These are phyloP conservation scores for Oryzias curvinotus DNA, from an alignment of 2,113 vertebrate species.

Conservation along the genomic window DNA sequence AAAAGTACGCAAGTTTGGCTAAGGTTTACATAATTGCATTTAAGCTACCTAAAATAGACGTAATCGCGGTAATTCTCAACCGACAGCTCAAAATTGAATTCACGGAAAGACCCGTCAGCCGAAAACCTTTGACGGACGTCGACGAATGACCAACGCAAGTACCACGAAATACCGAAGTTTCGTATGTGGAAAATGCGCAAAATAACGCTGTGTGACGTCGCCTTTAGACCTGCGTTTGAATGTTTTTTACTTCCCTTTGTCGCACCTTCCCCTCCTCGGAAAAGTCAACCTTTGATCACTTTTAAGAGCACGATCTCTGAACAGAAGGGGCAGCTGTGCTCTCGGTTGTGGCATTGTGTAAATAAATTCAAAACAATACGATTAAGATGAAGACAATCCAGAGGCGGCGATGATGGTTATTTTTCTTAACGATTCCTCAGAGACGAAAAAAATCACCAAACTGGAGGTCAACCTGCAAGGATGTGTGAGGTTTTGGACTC, in stretches of 20 bases:
- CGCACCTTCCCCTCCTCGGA: not conserved
- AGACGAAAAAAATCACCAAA: slow-evolving; percentile 9
- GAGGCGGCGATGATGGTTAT: slow-evolving; percentile 14
- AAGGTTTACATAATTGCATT: no score
- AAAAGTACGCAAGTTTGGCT: no score
- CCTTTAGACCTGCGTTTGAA: slow-evolving; percentile 12
- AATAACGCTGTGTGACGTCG: slow-evolving; percentile 1
- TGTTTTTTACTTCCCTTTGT: slow-evolving; percentile 6
- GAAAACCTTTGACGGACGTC: no score
- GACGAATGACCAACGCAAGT: no score
- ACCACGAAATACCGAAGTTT: no score
- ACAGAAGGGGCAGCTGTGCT: slow-evolving; percentile 28
- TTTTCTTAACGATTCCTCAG: no score
- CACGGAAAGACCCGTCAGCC: no score
- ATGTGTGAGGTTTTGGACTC: slow-evolving; percentile 32
- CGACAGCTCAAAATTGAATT: no score
- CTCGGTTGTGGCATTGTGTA: slow-evolving; percentile 64
- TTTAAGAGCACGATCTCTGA: slow-evolving; percentile 6
- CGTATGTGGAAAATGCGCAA: no score
- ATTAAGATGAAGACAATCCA: slow-evolving; percentile 79
- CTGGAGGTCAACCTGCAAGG: slow-evolving; percentile 16
- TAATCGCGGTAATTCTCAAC: no score
- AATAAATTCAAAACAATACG: slow-evolving; percentile 63
- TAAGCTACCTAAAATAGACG: no score
- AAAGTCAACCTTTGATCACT: slow-evolving; percentile 4